phyloP scores from a whole-genome alignment of 1,140 invertebrate species.

The Thrips palmi region DNA sequence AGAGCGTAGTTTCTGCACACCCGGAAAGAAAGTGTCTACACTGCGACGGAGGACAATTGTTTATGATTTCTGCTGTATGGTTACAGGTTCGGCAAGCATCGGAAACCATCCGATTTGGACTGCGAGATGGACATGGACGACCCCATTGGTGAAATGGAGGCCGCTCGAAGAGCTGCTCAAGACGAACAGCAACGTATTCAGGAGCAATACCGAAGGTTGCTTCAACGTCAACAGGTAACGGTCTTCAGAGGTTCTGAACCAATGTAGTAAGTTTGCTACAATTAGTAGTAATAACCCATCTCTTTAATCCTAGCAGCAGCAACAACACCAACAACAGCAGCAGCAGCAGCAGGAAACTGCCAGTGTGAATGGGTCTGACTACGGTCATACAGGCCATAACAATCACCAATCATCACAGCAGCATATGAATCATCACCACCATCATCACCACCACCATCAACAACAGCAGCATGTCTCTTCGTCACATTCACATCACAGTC shows the following conservation, averaged over 20 bases:
- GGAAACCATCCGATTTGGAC: too few relatives aligned
- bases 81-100: constrained; percentile 49
- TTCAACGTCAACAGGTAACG: constrained; percentile 17
- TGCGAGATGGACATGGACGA: constrained; percentile 16
- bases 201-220: constrained; percentile 25
- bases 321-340: constrained; percentile 15
- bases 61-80: too few relatives aligned
- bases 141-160: constrained; percentile 18
- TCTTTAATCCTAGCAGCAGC: constrained; percentile 12
- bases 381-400: background rate
- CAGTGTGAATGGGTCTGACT: background rate
- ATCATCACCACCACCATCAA: constrained; percentile 21
- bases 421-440: constrained; percentile 18
- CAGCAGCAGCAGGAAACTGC: constrained; percentile 12
- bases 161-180: constrained; percentile 19
- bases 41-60: too few relatives aligned
- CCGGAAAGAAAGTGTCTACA: too few relatives aligned
- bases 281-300: too few relatives aligned
- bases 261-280: too few relatives aligned
- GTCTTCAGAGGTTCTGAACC: too few relatives aligned
- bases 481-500: background rate
- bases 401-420: background rate
- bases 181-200: constrained; percentile 25
- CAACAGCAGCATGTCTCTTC: constrained; percentile 16
- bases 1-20: too few relatives aligned